Evolutionary conservation across 2,113 vertebrate species (phyloP).

Genomic region (Etia nguti): DNA sequence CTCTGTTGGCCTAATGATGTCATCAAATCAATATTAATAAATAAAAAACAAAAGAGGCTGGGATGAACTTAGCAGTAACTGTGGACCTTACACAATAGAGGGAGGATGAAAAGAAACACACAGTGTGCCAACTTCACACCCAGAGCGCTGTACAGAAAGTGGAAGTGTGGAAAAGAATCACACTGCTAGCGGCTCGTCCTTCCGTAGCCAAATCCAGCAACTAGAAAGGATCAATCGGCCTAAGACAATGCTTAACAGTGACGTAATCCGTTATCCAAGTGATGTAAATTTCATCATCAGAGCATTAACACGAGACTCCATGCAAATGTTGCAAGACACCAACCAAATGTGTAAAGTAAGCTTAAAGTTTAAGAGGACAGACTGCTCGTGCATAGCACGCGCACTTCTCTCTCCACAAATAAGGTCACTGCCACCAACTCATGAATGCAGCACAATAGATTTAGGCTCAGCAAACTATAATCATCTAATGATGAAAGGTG

Average conservation of each 20-base stretch:
- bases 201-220: neutral
- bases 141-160: neutral
- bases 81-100: neutral
- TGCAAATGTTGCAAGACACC: neutral
- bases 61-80: neutral
- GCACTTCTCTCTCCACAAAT: neutral
- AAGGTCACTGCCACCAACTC: neutral
- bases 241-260: neutral
- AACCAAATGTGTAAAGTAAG: neutral
- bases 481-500: neutral
- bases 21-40: neutral
- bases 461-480: neutral
- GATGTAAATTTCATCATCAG: neutral
- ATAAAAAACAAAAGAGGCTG: neutral
- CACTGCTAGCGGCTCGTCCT: neutral
- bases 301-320: no score
- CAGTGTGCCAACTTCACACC: neutral
- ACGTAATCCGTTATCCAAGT: neutral
- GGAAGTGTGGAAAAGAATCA: neutral
- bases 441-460: neutral
- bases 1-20: neutral
- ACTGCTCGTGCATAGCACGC: neutral
- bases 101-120: neutral
- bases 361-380: neutral
- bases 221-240: neutral